Conservation (phyloP, 64 coral and sea anemone species). For the Montipora sp. region DNA sequence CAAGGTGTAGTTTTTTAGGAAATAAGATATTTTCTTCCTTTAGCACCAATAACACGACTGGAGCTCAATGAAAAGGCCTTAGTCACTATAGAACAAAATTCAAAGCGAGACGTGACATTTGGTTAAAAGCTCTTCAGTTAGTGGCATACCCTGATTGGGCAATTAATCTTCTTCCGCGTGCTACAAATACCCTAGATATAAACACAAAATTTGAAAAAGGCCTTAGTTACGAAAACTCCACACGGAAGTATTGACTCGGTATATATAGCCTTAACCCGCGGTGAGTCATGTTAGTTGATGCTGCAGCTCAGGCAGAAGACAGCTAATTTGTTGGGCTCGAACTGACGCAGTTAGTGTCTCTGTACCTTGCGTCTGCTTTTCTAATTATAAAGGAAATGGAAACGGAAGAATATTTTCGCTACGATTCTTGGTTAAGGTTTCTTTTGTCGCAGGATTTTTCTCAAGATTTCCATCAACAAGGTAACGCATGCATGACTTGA, state of each 20-base stretch:
- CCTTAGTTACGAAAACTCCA: not conserved
- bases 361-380: no score
- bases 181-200: not conserved
- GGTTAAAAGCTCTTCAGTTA: not conserved
- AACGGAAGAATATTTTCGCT: not conserved
- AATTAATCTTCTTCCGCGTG: not conserved
- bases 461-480: not conserved
- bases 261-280: not conserved
- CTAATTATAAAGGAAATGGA: not conserved
- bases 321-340: not conserved
- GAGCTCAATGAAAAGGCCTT: not conserved
- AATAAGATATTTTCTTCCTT: slow-evolving; percentile 38
- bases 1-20: not conserved
- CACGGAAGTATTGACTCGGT: not conserved
- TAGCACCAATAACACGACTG: not conserved
- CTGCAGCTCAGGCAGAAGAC: not conserved
- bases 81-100: no score
- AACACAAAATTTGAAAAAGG: not conserved
- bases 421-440: slow-evolving; percentile 17
- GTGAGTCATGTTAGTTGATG: not conserved
- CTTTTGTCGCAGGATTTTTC: not conserved
- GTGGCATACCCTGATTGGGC: not conserved
- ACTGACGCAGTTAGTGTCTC: not conserved
- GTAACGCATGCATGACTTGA: not conserved
- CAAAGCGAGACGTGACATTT: not conserved